These are phyloP conservation scores for Sebastolobus alascanus DNA, from an alignment of 2,797 vertebrate genomes.

Conservation along the genomic window DNA sequence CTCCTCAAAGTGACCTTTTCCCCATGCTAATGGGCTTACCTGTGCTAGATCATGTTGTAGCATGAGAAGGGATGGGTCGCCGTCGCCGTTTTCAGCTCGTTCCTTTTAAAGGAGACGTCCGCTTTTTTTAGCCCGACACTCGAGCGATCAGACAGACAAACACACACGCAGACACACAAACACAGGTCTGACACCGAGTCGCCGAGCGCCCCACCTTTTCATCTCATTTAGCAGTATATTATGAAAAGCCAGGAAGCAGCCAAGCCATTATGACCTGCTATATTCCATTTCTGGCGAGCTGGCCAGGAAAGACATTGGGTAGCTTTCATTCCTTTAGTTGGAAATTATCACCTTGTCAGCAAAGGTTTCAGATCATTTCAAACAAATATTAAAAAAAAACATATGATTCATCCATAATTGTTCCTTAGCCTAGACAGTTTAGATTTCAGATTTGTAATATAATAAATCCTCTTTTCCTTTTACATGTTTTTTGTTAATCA, in stretches of 20 bases:
- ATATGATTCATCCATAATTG: slow-evolving; percentile 1
- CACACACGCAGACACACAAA: slow-evolving; percentile 38
- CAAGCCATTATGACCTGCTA: slow-evolving; percentile 57
- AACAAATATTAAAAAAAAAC: slow-evolving; percentile 9
- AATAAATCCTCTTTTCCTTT: slow-evolving; percentile 10
- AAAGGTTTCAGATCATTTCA: slow-evolving; percentile 55
- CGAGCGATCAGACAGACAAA: slow-evolving; percentile 30
- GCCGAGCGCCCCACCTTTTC: slow-evolving; percentile 48
- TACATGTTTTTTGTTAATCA: neutral
- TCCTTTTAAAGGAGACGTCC: slow-evolving; percentile 54
- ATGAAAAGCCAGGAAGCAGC: slow-evolving; percentile 57
- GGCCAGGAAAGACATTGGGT: slow-evolving; percentile 40
- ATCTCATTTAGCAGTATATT: slow-evolving; percentile 72
- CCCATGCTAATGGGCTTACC: slow-evolving; percentile 83
- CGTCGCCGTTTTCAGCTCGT: slow-evolving; percentile 50
- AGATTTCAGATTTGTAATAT: neutral
- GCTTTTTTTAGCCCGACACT: slow-evolving; percentile 27
- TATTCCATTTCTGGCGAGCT: slow-evolving; percentile 48
- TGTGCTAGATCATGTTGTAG: slow-evolving; percentile 82
- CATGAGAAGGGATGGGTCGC: slow-evolving; percentile 64
- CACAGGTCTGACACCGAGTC: slow-evolving; percentile 43
- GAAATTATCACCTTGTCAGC: slow-evolving; percentile 67
- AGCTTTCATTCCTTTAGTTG: slow-evolving; percentile 50
- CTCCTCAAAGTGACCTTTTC: slow-evolving; percentile 87
- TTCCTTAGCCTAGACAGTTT: neutral